A percentile compares a stretch with the other conserved stretches of the same genome.
Conservation (phyloP, 2,113 vertebrate species). For the Syngnathoides biaculeatus region DNA sequence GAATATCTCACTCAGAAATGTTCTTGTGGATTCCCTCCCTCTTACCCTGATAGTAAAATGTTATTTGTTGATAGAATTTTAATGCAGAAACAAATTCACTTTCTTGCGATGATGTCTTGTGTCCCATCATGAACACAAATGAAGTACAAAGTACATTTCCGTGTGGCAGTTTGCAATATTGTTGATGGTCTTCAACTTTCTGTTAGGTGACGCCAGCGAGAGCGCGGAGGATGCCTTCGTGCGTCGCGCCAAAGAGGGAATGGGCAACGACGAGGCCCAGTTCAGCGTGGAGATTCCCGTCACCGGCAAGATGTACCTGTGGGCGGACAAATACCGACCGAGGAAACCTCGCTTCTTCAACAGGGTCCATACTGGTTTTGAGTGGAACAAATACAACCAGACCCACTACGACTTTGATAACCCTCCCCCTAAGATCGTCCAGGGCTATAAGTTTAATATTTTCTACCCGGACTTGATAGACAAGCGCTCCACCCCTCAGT, state of each 20-base stretch:
- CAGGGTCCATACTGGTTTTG: slow-evolving; percentile 94
- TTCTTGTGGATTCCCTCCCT: no score
- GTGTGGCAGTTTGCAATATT: background rate
- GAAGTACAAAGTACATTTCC: background rate
- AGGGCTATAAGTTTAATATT: slow-evolving; percentile 99
- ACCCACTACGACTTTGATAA: slow-evolving; percentile 98
- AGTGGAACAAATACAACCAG: slow-evolving; percentile 99
- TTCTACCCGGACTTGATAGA: slow-evolving; percentile 97
- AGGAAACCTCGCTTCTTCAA: slow-evolving; percentile 98
- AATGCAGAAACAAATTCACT: no score
- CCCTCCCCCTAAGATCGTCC: slow-evolving; percentile 94
- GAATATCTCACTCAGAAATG: no score
- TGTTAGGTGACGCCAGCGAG: slow-evolving; percentile 84
- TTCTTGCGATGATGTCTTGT: no score
- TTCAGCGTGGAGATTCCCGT: slow-evolving; percentile 96
- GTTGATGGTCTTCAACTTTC: background rate
- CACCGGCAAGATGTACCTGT: slow-evolving; percentile 91
- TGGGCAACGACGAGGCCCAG: slow-evolving; percentile 92
- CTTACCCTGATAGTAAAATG: no score
- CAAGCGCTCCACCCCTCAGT: slow-evolving; percentile 93
- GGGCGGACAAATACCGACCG: slow-evolving; percentile 97
- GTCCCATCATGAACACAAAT: no score
- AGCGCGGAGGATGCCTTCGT: slow-evolving; percentile 93
- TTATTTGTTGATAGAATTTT: no score
- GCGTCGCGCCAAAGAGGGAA: slow-evolving; percentile 88